phyloP scores from a whole-genome alignment of 2,113 vertebrate genomes.

The Suricata suricatta region DNA sequence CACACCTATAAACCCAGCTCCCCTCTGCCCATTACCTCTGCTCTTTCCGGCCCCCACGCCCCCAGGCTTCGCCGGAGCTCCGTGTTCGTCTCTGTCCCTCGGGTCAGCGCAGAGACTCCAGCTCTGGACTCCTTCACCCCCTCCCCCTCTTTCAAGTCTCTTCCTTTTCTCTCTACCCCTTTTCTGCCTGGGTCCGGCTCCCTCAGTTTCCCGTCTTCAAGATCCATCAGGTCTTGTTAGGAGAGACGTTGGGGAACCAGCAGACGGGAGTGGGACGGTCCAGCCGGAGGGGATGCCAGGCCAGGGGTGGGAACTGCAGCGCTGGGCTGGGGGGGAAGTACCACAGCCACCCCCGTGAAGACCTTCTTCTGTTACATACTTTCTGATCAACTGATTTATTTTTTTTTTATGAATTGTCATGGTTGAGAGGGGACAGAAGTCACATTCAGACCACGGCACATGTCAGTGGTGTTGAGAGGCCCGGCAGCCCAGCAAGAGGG shows the following conservation, averaged over 20 bases:
- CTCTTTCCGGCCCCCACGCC: not conserved
- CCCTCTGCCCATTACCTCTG: rapidly evolving
- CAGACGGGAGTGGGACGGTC: not conserved
- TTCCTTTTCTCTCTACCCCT: not conserved
- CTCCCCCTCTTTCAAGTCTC: not conserved
- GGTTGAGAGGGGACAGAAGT: not conserved
- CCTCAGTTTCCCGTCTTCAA: not conserved
- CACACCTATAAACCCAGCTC: not conserved
- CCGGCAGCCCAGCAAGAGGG: not conserved
- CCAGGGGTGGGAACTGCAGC: not conserved
- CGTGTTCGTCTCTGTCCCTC: not conserved
- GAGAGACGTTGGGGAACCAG: not conserved
- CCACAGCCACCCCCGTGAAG: not conserved
- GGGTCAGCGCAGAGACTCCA: not conserved
- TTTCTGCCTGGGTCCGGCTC: not conserved
- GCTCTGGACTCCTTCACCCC: no score
- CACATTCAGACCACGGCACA: not conserved
- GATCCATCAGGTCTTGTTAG: no score
- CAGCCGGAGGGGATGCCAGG: no score
- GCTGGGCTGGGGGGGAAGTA: no score
- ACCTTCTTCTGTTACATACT: not conserved
- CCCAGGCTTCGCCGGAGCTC: rapidly evolving
- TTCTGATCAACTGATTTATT: not conserved
- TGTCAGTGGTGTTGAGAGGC: not conserved
- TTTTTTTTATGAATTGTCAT: not conserved